Percentiles rank a stretch among this genome's conserved stretches.
Conservation (phyloP, 1,140 invertebrate species). For the Dreissena polymorpha region DNA sequence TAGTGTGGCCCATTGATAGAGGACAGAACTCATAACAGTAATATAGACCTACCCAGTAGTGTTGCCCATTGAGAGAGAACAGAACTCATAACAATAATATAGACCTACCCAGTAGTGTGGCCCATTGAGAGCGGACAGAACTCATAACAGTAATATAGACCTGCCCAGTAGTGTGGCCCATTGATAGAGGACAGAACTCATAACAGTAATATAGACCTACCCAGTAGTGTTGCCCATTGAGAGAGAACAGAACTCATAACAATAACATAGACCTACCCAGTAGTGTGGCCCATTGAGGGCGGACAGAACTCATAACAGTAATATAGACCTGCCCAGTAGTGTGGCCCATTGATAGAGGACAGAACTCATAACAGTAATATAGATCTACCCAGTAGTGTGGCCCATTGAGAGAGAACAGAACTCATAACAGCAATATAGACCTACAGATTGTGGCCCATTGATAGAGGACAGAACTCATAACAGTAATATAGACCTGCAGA, state of each 20-base stretch:
- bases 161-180: conserved; percentile 53
- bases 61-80: not conserved
- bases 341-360: not conserved
- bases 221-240: conserved; percentile 14
- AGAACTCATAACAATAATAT: conserved; percentile 53
- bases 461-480: too few relatives aligned
- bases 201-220: conserved; percentile 70
- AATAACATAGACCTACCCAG: conserved; percentile 71
- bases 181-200: not conserved
- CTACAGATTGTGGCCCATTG: conserved; percentile 49
- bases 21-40: too few relatives aligned
- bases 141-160: conserved; percentile 65
- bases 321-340: conserved; percentile 73
- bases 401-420: not conserved
- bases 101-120: conserved; percentile 69
- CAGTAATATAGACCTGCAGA: conserved; percentile 69
- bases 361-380: too few relatives aligned
- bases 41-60: conserved; percentile 73
- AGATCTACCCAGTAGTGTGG: not conserved
- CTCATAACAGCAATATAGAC: conserved; percentile 66
- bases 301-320: too few relatives aligned
- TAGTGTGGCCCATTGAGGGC: conserved; percentile 4
- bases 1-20: conserved; percentile 1
- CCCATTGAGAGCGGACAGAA: not conserved
- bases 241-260: too few relatives aligned